A percentile compares a stretch with the other conserved stretches of the same genome.
These are phyloP conservation scores for Pristiophorus japonicus DNA, from an alignment of 2,113 vertebrate genomes.

Conservation along the genomic window DNA sequence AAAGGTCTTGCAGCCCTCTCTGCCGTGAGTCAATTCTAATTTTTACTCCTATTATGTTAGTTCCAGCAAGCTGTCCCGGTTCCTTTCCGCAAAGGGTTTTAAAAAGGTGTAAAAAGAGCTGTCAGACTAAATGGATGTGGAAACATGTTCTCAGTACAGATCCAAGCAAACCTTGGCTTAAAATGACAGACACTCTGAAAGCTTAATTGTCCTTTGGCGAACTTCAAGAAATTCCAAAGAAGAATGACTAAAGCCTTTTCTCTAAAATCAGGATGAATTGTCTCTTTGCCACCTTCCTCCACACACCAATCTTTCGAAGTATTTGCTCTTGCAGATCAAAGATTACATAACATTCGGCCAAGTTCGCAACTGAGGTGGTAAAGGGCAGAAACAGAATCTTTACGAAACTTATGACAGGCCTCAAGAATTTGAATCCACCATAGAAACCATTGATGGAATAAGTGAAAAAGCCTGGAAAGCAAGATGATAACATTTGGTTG, in stretches of 20 bases:
- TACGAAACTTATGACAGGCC: background rate
- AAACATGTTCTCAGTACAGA: background rate
- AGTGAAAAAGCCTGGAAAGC: background rate
- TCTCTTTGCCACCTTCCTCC: background rate
- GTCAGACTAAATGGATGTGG: background rate
- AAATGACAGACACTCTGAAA: background rate
- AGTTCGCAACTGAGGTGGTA: background rate
- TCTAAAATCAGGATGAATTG: too few relatives aligned
- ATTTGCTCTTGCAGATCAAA: background rate
- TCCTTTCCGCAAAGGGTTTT: too few relatives aligned
- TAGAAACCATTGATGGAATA: background rate
- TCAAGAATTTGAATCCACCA: background rate
- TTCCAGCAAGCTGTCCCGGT: background rate
- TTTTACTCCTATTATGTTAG: background rate
- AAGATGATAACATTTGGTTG: background rate
- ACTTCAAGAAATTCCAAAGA: too few relatives aligned
- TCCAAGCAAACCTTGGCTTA: background rate
- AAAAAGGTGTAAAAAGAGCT: background rate
- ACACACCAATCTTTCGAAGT: background rate
- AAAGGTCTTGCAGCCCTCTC: background rate
- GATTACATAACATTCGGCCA: too few relatives aligned
- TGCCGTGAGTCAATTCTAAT: background rate
- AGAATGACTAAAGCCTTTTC: too few relatives aligned
- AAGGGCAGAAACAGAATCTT: background rate
- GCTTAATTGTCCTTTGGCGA: background rate